phyloP scores from a whole-genome alignment of 1,140 invertebrate species.

The Cheumatopsyche charites region DNA sequence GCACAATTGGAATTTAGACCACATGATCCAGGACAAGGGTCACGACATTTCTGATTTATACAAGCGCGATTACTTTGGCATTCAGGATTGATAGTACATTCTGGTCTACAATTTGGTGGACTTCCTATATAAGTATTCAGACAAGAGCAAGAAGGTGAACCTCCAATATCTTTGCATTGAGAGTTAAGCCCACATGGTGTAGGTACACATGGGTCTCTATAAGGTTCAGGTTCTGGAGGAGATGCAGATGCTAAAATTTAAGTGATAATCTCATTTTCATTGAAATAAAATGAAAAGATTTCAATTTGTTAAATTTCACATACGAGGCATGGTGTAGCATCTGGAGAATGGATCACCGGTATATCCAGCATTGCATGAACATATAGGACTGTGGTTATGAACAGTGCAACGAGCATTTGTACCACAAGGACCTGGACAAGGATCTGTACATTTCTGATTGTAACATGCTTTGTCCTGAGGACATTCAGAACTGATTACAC shows the following conservation, averaged over 20 bases:
- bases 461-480: constrained; percentile 70
- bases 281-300: neutral
- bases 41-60: constrained; percentile 71
- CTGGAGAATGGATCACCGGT: constrained; percentile 73
- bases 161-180: constrained; percentile 70
- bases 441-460: constrained; percentile 71
- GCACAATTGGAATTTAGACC: constrained; percentile 69
- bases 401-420: constrained; percentile 79
- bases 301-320: constrained; percentile 12
- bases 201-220: constrained; percentile 71
- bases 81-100: constrained; percentile 78
- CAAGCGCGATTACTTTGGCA: constrained; percentile 73
- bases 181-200: constrained; percentile 76
- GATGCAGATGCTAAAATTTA: constrained; percentile 55
- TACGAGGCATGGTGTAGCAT: constrained; percentile 61
- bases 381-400: constrained; percentile 76
- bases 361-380: constrained; percentile 66
- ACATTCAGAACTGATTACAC: constrained; percentile 74
- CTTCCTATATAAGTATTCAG: constrained; percentile 67
- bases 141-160: constrained; percentile 72
- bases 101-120: constrained; percentile 75
- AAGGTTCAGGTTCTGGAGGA: constrained; percentile 52
- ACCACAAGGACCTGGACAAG: constrained; percentile 75
- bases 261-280: neutral
- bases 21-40: constrained; percentile 75